These are phyloP conservation scores for Dufourea novaeangliae DNA, from an alignment of 1,140 invertebrate species.

Conservation along the genomic window DNA sequence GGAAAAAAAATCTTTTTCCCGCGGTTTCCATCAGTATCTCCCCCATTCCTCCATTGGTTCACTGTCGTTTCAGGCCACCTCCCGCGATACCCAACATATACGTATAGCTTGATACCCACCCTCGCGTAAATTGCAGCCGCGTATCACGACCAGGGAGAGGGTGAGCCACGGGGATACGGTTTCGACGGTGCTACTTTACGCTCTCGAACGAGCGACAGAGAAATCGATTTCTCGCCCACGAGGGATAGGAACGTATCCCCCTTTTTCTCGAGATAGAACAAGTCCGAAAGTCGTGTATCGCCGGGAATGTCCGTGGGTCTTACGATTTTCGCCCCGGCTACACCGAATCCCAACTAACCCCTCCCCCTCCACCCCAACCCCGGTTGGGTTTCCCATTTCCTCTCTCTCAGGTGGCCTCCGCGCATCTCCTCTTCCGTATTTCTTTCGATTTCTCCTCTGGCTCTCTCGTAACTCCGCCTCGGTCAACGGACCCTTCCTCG, in stretches of 20 bases:
- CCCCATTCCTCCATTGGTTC: neutral
- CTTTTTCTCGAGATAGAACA: constrained; percentile 16
- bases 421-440: neutral
- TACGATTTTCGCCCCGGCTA: neutral
- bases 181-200: constrained; percentile 48
- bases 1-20: neutral
- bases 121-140: constrained; percentile 44
- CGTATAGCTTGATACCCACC: constrained; percentile 31
- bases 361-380: neutral
- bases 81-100: constrained; percentile 23
- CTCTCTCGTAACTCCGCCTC: neutral
- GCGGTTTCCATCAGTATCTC: neutral
- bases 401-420: neutral
- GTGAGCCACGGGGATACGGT: constrained; percentile 9
- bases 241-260: neutral
- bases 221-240: constrained; percentile 47
- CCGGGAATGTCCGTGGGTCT: neutral
- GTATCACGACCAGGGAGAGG: too few species aligned
- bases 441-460: neutral
- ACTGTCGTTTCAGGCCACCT: constrained; percentile 29
- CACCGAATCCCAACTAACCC: neutral
- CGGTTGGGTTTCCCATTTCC: constrained; percentile 11
- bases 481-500: constrained; percentile 13
- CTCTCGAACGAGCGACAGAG: constrained; percentile 32
- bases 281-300: constrained; percentile 34